Percentiles rank a stretch among this genome's conserved stretches.
Evolutionary conservation across 2,797 vertebrate genomes (phyloP).

Genomic region (Micropoecilia bifurca): DNA sequence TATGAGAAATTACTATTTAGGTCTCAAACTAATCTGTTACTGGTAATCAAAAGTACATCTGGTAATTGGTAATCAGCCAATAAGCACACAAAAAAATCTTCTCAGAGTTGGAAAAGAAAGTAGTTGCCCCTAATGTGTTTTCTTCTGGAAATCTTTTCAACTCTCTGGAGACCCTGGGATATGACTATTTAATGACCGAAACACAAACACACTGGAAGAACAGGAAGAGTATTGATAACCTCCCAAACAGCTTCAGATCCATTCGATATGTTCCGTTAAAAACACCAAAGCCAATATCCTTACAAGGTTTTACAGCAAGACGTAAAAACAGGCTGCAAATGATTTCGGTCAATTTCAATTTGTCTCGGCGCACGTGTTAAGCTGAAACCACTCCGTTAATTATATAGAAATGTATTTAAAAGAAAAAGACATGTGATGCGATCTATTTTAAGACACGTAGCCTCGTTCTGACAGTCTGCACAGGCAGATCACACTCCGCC

Average conservation of each 20-base stretch:
- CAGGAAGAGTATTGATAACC: conserved; percentile 80
- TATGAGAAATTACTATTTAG: conserved; percentile 68
- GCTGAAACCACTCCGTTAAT: conserved; percentile 80
- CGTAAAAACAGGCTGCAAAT: conserved; percentile 82
- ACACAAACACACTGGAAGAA: conserved; percentile 76
- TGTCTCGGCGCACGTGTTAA: conserved; percentile 55
- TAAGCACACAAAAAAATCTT: conserved; percentile 13
- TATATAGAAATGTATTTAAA: conserved; percentile 52
- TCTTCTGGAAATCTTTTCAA: conserved; percentile 36
- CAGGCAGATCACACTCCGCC: conserved; percentile 62
- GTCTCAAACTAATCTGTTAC: conserved; percentile 69
- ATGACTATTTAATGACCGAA: conserved; percentile 77
- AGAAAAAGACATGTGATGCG: conserved; percentile 27
- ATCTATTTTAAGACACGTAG: conserved; percentile 33
- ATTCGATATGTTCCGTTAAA: conserved; percentile 79
- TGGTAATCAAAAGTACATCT: conserved; percentile 67
- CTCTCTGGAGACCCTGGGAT: conserved; percentile 61
- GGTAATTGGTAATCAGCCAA: conserved; percentile 56
- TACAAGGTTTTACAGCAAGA: conserved; percentile 81
- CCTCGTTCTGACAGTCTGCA: conserved; percentile 36
- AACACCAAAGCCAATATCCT: conserved; percentile 80
- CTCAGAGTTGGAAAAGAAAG: conserved; percentile 13
- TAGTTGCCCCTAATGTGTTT: conserved; percentile 34
- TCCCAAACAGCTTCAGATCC: conserved; percentile 64
- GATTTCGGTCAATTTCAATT: conserved; percentile 77